These are phyloP conservation scores for Sminthopsis crassicaudata DNA, from an alignment of 2,113 vertebrate species.

Conservation along the genomic window DNA sequence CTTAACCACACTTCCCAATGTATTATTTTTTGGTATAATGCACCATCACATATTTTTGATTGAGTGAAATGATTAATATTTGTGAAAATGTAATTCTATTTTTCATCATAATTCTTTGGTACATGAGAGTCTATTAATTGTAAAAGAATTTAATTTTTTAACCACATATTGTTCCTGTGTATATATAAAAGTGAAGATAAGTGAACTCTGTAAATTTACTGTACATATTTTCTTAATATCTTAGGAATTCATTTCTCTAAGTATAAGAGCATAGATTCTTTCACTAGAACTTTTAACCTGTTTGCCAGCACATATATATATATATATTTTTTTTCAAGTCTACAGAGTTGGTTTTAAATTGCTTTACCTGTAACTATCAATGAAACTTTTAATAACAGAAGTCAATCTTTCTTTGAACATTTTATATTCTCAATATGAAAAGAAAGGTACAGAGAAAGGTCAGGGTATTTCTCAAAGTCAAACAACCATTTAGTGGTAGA, in stretches of 20 bases:
- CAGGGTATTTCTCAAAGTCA: not conserved
- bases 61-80: no score
- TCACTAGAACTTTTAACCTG: not conserved
- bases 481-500: not conserved
- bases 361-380: constrained; percentile 6
- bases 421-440: not conserved
- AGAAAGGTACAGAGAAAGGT: not conserved
- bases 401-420: constrained; percentile 6
- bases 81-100: no score
- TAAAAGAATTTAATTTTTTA: no score
- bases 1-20: no score
- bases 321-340: constrained; percentile 49
- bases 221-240: constrained; percentile 54
- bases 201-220: no score
- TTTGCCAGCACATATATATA: constrained; percentile 39
- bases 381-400: constrained; percentile 53
- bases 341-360: constrained; percentile 45
- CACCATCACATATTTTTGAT: no score
- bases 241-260: constrained; percentile 47
- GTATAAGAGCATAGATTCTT: constrained; percentile 54
- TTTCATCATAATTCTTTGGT: no score
- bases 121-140: no score
- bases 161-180: no score
- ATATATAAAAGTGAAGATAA: no score
- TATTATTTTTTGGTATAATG: no score